Evolutionary conservation across 2,113 vertebrate genomes (phyloP), one percentile per base, ranked within the genome.

Genomic region (Gallinago paraguaiae): DNA sequence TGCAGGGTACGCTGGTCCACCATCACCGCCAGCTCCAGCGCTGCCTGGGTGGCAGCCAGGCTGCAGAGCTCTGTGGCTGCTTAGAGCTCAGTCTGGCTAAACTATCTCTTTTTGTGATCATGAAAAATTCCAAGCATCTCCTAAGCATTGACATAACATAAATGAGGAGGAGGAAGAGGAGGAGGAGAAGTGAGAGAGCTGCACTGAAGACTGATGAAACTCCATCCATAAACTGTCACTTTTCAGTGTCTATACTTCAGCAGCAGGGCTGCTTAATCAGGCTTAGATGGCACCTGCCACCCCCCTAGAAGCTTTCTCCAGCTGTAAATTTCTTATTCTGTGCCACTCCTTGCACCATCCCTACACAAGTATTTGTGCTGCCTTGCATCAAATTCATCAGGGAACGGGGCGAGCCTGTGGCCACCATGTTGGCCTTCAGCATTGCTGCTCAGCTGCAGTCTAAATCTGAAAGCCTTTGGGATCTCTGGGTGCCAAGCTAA

Each of bases 271-370:
- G 59, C 46, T 61, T 51, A 51, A 68, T 43, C 39, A 86, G 48
- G 33, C 1, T 88, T 51, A 53, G 61, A 45, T 22, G 59, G 10
- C 76, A 69, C 22, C 27, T 83, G 37, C 51, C 41, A 53, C 2
- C 6, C 6, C 37, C 24, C 41, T 23, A 69, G 17, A 50, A 13
- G 5, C 3, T 41, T 61, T 37, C 54, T 88, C 31, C n/a, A 74
- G 41, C 28, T 67, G 46, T 20, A 22, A 4, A 37, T 61, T 88
- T 81, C 69, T 69, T 50, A 6, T 6, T 78, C 22, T 41, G 22
- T 3, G 0, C 13, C 20, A 23, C 9, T 48, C 16, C 4, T 22
- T 50, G 24, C 45, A 31, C 30, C 2, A 1, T 60, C 6, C 25
- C 48, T 80, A 45, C 5, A 12, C 27, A 92, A 28, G 12, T 30